Base-by-base conservation (phyloP, 1,140 invertebrate species). In the Rhyzopertha dominica region DNA sequence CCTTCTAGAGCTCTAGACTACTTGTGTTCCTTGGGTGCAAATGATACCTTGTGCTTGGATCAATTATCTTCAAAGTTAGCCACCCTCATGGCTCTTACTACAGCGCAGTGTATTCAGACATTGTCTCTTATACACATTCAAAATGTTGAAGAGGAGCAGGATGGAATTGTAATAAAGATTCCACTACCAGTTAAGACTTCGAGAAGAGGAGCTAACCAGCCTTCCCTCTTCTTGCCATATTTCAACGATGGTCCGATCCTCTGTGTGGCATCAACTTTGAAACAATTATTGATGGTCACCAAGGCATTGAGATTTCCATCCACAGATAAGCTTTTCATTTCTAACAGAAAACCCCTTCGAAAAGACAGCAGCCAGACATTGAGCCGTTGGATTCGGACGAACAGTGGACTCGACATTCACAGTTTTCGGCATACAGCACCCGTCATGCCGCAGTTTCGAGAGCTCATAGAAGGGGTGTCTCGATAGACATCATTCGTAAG, bases 41-140 rank as follows among this genome's bases (percentile, higher is more conserved):
- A n/a, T 45, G 13, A 25, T 23, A 37, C 37, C 18, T 3, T 28
- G 17, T 3, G 4, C 9, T 36, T 4, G 10, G 5, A 7, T 23
- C 4, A 37, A 5, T 25, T 18, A 35, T 4, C 8, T 34, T 23
- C 12, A n/a, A 43, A 43, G 22, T 17, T 43, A n/a, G 32, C 31
- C 12, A 17, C 28, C 10, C 42, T 43, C 4, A 13, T 43, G 24
- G 8, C 24, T n/a, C n/a, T n/a, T n/a, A n/a, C n/a, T n/a, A n/a
- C n/a, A n/a, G n/a, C n/a, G n/a, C n/a, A n/a, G n/a, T n/a, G n/a
- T 4, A 20, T 43, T 9, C 30, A 43, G 16, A 43, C 42, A 5
- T 16, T 43, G 10, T 17, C 42, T 5, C 22, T 13, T n/a, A 43
- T 43, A 4, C 17, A 37, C 12, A 20, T 25, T 13, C 24, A 17